Evolutionary conservation across 1,140 invertebrate genomes (phyloP), one percentile per base, ranked within the genome.

Genomic region (Leptestheria dahalacensis): DNA sequence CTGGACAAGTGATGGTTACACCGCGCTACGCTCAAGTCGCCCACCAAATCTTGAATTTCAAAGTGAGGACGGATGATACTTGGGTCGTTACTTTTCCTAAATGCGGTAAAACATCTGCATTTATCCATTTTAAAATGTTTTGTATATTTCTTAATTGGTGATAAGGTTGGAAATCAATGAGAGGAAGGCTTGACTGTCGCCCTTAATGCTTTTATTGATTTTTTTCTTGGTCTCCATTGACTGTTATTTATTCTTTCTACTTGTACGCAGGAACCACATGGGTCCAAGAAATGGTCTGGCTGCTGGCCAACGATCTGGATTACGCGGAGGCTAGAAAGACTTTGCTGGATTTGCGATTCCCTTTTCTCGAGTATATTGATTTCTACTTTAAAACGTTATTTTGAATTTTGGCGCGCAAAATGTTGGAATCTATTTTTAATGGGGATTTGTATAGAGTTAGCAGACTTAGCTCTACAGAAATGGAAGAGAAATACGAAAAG

Each of bases 271-370:
- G 88, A 25, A 91, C 87, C 47, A 89, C 89, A 2, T 91, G 88
- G 88, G 78, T 81, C 3, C 87, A 90, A 70, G 88, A 93, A 74
- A 87, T 91, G 80, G 77, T 86, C 2, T 92, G 87, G 87, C 75
- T 89, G 20, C 80, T 93, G 25, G 82, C 80, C 4, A 83, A 90
- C 67, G 79, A 86, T 65, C 74, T 88, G 49, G 79, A 93, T 68
- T 88, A 83, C 65, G 79, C 85, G 66, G 78, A 75, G 1, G 85
- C 88, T 0, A 78, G 81, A 66, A 77, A 77, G 24, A 75, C 82
- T 18, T 76, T 88, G 55, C 53, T 56, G 18, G 77, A 75, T 26
- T 41, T 75, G 54, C 71, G 79, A 52, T 77, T 73, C 61, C 79
- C 80, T 15, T 73, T 79, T 60, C 65, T 81, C 6, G 80, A 81